phyloP scores from a whole-genome alignment of 2,797 vertebrate species.

The Acestrorhynchus altus region DNA sequence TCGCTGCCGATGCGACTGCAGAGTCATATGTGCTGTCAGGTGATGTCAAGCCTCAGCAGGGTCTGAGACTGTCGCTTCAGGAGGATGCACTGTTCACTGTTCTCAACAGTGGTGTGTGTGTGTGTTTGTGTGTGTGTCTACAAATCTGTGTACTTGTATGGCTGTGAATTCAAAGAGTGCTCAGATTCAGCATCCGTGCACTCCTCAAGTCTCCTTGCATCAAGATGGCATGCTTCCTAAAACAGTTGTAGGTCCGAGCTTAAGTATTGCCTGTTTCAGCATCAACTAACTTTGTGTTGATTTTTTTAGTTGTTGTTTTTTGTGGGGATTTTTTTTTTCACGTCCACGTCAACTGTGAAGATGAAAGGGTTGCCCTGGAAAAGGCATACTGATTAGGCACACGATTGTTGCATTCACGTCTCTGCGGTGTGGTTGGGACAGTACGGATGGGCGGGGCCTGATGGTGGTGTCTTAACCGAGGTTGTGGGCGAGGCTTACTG shows the following conservation, averaged over 20 bases:
- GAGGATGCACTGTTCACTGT: conserved; percentile 48
- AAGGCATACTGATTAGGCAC: conserved; percentile 78
- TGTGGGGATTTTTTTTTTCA: conserved; percentile 31
- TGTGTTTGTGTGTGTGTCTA: conserved; percentile 38
- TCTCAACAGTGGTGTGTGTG: conserved; percentile 42
- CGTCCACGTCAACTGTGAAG: conserved; percentile 59
- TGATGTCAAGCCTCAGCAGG: conserved; percentile 43
- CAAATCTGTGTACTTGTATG: conserved; percentile 70
- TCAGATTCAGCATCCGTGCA: conserved; percentile 60
- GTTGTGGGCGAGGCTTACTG: conserved; percentile 90
- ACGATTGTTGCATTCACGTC: conserved; percentile 76
- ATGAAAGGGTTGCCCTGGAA: conserved; percentile 64
- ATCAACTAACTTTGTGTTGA: conserved; percentile 61
- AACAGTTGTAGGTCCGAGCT: conserved; percentile 70
- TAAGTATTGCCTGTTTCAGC: conserved; percentile 70
- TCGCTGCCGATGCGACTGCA: conserved; percentile 14
- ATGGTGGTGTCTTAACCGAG: conserved; percentile 72
- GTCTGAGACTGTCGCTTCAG: conserved; percentile 46
- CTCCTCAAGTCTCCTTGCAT: conserved; percentile 70
- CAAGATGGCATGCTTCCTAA: conserved; percentile 72
- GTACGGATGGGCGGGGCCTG: conserved; percentile 42
- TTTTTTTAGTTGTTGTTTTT: conserved; percentile 27
- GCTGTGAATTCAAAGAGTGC: conserved; percentile 75
- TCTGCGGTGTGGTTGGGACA: conserved; percentile 50
- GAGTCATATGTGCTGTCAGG: conserved; percentile 49